Conservation (phyloP, 2,797 vertebrate genomes). For the Ispidina lecontei region DNA sequence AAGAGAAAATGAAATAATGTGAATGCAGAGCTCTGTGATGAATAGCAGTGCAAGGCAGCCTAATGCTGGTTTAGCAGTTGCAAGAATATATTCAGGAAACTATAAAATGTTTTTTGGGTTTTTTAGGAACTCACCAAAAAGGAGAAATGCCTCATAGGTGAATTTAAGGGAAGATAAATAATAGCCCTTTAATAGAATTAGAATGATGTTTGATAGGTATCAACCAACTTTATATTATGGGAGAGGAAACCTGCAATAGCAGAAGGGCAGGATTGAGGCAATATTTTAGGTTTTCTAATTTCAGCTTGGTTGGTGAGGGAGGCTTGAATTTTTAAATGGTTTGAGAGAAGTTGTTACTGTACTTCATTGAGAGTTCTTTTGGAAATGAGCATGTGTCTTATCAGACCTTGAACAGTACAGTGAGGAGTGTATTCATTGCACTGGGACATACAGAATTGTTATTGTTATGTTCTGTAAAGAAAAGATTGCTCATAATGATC, state of each 20-base stretch:
- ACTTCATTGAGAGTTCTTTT: background rate
- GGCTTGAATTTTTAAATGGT: background rate
- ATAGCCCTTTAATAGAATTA: background rate
- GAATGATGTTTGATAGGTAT: background rate
- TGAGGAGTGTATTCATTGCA: background rate
- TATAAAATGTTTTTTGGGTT: background rate
- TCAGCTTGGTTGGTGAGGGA: background rate
- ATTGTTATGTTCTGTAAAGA: background rate
- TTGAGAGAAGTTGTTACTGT: background rate
- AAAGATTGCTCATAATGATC: background rate
- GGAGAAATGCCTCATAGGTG: background rate
- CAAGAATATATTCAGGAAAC: background rate
- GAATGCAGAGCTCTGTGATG: background rate
- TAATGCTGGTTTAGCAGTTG: background rate
- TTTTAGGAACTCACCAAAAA: background rate
- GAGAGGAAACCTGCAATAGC: background rate
- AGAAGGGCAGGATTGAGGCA: background rate
- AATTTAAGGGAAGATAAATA: background rate
- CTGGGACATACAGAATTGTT: background rate
- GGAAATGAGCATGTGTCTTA: background rate
- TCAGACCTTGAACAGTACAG: background rate
- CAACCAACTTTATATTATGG: background rate
- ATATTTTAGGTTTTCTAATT: background rate
- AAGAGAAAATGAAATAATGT: background rate
- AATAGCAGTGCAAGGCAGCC: background rate